A percentile compares a stretch with the other conserved stretches of the same genome.
Evolutionary conservation across 2,888 invertebrate species (phyloP).

Genomic region (Rotaria magnacalcarata): DNA sequence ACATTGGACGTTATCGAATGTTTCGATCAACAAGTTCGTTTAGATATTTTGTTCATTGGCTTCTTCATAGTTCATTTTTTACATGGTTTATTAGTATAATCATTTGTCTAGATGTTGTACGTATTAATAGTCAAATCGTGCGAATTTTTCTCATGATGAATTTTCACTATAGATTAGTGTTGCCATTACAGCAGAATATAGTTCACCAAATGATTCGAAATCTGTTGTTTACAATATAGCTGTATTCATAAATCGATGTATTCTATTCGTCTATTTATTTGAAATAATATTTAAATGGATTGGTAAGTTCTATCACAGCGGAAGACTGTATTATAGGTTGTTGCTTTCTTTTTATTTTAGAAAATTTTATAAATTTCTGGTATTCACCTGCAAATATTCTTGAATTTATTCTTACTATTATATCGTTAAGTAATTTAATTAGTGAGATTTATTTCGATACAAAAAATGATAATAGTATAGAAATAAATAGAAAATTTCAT

Average conservation of each 20-base stretch:
- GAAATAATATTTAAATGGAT: slow-evolving; percentile 30
- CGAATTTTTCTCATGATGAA: neutral
- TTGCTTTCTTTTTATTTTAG: neutral
- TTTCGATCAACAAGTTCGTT: neutral
- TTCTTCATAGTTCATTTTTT: slow-evolving; percentile 10
- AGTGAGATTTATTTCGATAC: slow-evolving; percentile 8
- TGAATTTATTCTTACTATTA: neutral
- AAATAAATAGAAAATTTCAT: neutral
- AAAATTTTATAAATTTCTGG: slow-evolving; percentile 6
- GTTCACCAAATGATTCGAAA: neutral
- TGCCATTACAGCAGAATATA: slow-evolving; percentile 15
- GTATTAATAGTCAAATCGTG: neutral
- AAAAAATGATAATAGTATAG: neutral
- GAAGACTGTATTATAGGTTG: no score
- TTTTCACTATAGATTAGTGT: neutral
- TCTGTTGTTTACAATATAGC: neutral
- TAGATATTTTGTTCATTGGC: neutral
- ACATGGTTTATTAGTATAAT: neutral
- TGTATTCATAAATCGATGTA: neutral
- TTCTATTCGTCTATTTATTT: neutral
- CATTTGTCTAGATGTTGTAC: slow-evolving; percentile 1
- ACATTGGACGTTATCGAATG: neutral
- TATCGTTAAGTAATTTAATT: neutral
- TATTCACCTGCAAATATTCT: neutral
- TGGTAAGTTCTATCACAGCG: neutral